Evolutionary conservation across 2,797 vertebrate genomes (phyloP).

Genomic region (Benthosema pterotum): DNA sequence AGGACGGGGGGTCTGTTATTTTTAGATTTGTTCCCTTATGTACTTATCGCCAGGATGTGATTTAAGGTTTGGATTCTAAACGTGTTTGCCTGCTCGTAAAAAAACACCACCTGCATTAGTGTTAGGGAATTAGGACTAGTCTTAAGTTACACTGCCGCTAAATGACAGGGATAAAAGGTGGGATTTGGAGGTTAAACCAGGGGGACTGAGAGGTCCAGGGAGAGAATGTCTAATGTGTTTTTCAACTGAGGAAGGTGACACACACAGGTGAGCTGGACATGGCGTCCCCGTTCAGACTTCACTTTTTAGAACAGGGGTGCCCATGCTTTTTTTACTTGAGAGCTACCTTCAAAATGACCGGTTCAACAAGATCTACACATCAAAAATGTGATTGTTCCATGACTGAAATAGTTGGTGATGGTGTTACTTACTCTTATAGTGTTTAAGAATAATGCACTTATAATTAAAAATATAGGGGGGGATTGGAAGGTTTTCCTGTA

Average conservation of each 20-base stretch:
- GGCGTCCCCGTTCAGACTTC: neutral
- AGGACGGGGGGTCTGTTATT: constrained; percentile 47
- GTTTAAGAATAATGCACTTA: no score
- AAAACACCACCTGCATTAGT: constrained; percentile 4
- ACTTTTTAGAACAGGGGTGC: no score
- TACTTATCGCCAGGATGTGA: constrained; percentile 56
- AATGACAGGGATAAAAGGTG: neutral
- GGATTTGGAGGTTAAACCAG: neutral
- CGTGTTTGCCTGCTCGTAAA: constrained; percentile 37
- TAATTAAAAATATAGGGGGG: no score
- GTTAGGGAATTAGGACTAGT: neutral
- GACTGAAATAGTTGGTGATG: no score
- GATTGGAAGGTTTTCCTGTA: no score
- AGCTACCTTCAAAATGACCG: no score
- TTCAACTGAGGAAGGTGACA: no score
- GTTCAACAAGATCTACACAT: no score
- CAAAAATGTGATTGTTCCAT: no score
- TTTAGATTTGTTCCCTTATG: constrained; percentile 53
- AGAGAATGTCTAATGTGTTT: neutral
- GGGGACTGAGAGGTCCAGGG: neutral
- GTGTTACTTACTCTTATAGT: no score
- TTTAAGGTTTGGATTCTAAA: constrained; percentile 44
- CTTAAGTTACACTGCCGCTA: neutral
- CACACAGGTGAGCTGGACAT: no score
- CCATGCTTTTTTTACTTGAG: no score